Base-by-base conservation (phyloP, 2,113 vertebrate species). In the Catagonus wagneri region DNA sequence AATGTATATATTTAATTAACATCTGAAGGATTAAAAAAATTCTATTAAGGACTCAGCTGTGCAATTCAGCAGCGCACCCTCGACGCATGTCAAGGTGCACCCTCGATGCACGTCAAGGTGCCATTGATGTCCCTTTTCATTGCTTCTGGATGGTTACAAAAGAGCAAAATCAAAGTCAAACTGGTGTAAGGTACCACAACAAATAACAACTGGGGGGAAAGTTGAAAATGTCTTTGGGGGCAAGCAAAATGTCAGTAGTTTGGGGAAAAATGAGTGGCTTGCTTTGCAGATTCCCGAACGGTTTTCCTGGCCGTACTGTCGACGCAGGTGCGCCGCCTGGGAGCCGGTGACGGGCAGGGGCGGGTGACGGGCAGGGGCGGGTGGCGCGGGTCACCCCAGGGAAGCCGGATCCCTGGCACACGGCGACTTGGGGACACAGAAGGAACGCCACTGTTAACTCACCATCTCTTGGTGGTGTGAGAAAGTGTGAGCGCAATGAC, bases 261-360 rank as follows among this genome's bases (percentile, higher is more conserved):
- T 1, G 14, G 88, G 58, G 79, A 6, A 23, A 36, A 50, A 27
- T 0, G 6, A 86, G 50, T 11, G 17, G 58, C 69, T 80, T 7
- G 3, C 39, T 27, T 27, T 4, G 34, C 50, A 9, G 69, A 60
- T 8, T 22, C 20, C 23, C 0, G 56, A 34, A 39, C 65, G 12
- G 29, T 19, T 65, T 52, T 44, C 90, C n/a, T 0, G 19, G 83
- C 56, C 0, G 10, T 6, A 3, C 0, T 2, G 50, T 0, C 17
- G 78, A 23, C 0, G 1, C 0, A 0, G 0, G 1, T 0, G 50
- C 20, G 1, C 5, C 0, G 17, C 36, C 17, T 3, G 0, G 71
- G 4, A 27, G 58, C 39, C 1, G 83, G 29, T 2, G 1, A 11
- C 1, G 0, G 1, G n/a, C 0, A 0, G 0, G 23, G 7, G 15